Evolutionary conservation across 2,797 vertebrate species (phyloP).

Genomic region (Onychomys arenicola): DNA sequence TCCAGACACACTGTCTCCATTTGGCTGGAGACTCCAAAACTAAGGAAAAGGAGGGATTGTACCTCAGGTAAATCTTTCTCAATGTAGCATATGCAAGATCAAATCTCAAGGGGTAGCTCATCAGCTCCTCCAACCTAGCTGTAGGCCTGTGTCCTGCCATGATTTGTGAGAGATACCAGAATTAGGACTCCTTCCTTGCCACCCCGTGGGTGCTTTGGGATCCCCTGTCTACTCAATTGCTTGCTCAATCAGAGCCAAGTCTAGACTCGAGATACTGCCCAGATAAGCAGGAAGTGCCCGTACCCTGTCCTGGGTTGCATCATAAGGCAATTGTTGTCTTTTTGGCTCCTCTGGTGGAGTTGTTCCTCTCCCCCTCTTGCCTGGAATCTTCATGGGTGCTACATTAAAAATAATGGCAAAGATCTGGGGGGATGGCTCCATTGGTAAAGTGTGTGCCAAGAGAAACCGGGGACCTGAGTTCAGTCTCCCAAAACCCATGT

Average conservation of each 20-base stretch:
- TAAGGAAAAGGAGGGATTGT: background rate
- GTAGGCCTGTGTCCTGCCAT: background rate
- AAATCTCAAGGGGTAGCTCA: background rate
- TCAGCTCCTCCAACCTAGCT: background rate
- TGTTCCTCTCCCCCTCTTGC: background rate
- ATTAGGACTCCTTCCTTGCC: background rate
- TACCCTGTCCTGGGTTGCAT: background rate
- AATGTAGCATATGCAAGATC: background rate
- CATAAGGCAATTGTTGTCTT: background rate
- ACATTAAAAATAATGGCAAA: background rate
- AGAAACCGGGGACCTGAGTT: background rate
- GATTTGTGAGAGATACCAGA: background rate
- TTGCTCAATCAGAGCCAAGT: background rate
- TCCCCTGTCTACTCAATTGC: background rate
- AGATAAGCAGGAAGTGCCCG: background rate
- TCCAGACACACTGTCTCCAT: background rate
- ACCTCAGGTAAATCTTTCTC: background rate
- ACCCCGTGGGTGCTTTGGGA: background rate
- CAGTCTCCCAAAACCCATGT: background rate
- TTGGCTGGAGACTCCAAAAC: background rate
- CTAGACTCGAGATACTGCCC: background rate
- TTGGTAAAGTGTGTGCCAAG: background rate
- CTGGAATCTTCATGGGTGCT: background rate
- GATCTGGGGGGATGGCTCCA: background rate
- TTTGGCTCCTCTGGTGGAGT: background rate